Percentiles rank a stretch among this genome's conserved stretches.
These are phyloP conservation scores for Oopsacas minuta DNA, from an alignment of 37 sponge, comb jelly and placozoan species.

Conservation along the genomic window DNA sequence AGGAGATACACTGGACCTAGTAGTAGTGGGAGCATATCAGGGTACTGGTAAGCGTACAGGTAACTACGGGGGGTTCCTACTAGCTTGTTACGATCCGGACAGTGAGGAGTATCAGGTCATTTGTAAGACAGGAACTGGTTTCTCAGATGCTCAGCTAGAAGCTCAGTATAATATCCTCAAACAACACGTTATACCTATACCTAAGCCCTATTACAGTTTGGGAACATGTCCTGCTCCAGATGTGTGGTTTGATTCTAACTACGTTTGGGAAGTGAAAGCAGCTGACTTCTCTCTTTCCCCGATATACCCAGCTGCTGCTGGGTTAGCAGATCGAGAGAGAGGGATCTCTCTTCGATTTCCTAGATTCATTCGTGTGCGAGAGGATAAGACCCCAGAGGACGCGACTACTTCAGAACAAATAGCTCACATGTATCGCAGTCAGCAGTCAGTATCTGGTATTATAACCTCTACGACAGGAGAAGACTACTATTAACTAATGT, in stretches of 20 bases:
- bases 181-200: constrained; percentile 48
- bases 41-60: constrained; percentile 94
- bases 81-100: constrained; percentile 91
- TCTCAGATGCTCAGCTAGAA: constrained; percentile 82
- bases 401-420: constrained; percentile 67
- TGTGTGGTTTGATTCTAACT: constrained; percentile 85
- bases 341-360: constrained; percentile 95
- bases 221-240: constrained; percentile 55
- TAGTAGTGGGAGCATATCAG: constrained; percentile 84
- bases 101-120: constrained; percentile 85
- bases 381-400: constrained; percentile 90
- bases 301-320: constrained; percentile 79
- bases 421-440: constrained; percentile 65
- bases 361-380: constrained; percentile 78
- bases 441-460: constrained; percentile 43
- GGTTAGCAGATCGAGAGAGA: constrained; percentile 86
- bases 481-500: constrained; percentile 30
- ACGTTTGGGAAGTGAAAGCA: constrained; percentile 98
- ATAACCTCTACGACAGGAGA: constrained; percentile 15
- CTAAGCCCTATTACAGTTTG: constrained; percentile 73
- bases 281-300: constrained; percentile 96
- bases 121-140: constrained; percentile 98
- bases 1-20: constrained; percentile 91
- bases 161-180: constrained; percentile 56
- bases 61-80: constrained; percentile 82